A percentile compares a stretch with the other conserved stretches of the same genome.
Evolutionary conservation across 2,113 vertebrate genomes (phyloP).

Genomic region (Heterotis niloticus): DNA sequence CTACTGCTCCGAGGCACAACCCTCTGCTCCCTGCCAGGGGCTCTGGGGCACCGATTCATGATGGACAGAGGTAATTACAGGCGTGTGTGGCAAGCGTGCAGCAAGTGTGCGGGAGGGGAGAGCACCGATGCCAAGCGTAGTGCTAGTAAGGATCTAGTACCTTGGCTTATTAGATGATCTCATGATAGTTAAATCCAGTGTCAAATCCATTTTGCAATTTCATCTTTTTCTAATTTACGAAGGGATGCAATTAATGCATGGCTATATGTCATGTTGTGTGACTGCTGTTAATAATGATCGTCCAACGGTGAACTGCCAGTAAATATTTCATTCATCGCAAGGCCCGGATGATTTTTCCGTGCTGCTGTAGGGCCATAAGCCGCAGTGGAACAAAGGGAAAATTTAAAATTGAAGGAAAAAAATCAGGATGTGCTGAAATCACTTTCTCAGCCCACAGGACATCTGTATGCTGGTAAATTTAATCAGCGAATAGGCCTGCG

Average conservation of each 20-base stretch:
- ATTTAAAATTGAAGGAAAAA: neutral
- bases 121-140: neutral
- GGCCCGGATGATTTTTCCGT: neutral
- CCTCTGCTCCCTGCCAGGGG: too few species aligned
- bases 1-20: too few species aligned
- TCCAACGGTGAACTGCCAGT: too few species aligned
- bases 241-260: too few species aligned
- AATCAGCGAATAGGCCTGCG: slow-evolving; percentile 1
- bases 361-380: neutral
- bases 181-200: too few species aligned
- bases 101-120: neutral
- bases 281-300: neutral
- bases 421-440: neutral
- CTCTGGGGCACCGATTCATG: neutral
- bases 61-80: neutral
- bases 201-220: too few species aligned
- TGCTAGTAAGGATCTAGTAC: neutral
- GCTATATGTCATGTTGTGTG: neutral
- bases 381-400: neutral
- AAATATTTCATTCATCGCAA: neutral
- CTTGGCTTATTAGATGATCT: neutral
- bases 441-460: slow-evolving; percentile 4
- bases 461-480: slow-evolving; percentile 13
- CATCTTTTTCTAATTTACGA: too few species aligned
- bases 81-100: too few species aligned